A percentile compares a stretch with the other conserved stretches of the same genome.
Conservation (phyloP, 2,888 invertebrate genomes). For the Tachina fera region DNA sequence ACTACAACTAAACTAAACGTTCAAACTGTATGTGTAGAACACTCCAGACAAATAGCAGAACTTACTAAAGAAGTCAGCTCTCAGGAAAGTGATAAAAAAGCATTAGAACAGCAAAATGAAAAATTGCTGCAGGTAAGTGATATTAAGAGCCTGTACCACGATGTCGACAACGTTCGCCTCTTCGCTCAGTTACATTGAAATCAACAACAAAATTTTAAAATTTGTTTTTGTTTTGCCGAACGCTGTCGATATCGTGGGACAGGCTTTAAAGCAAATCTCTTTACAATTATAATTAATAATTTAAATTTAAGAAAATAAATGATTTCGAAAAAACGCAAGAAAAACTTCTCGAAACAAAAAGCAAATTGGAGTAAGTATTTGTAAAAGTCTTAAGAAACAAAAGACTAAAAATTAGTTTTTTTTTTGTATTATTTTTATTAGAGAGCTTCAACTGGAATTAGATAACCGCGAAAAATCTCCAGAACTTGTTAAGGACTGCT, state of each 20-base stretch:
- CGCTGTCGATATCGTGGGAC: too few relatives aligned
- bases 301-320: slow-evolving; percentile 48
- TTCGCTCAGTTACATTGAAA: too few relatives aligned
- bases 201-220: too few relatives aligned
- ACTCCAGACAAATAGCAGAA: slow-evolving; percentile 55
- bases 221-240: too few relatives aligned
- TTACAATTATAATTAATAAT: background rate
- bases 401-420: background rate
- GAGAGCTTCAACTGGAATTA: slow-evolving; percentile 57
- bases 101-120: slow-evolving; percentile 36
- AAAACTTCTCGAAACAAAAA: slow-evolving; percentile 56
- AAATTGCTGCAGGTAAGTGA: slow-evolving; percentile 60
- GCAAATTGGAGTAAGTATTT: slow-evolving; percentile 53
- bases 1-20: slow-evolving; percentile 16
- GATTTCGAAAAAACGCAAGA: slow-evolving; percentile 20
- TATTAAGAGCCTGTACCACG: too few relatives aligned
- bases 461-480: slow-evolving; percentile 31
- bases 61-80: slow-evolving; percentile 45
- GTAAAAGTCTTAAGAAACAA: background rate
- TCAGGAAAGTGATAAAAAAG: slow-evolving; percentile 59
- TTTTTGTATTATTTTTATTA: slow-evolving; percentile 15
- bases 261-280: too few relatives aligned
- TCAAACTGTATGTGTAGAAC: slow-evolving; percentile 30
- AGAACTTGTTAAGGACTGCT: slow-evolving; percentile 31
- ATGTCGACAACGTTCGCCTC: too few relatives aligned